Evolutionary conservation across 2,888 invertebrate genomes (phyloP), one percentile per base, ranked within the genome.

Genomic region (Sussaba pulchella): DNA sequence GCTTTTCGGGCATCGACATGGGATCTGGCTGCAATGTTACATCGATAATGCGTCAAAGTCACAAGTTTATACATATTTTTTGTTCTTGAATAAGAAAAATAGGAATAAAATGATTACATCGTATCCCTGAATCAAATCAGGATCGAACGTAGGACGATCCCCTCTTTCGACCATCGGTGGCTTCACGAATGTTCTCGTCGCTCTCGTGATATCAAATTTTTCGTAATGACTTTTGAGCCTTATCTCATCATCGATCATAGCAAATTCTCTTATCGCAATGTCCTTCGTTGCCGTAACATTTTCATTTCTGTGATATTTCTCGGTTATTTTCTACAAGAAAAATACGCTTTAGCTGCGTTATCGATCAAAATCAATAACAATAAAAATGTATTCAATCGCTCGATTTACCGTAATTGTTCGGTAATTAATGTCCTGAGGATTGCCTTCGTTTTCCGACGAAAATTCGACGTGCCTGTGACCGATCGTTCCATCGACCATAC

Each of bases 151-250:
- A 9, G 96, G 93, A 84, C 94, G 94, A 4, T 95, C 95, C 0
- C 95, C 96, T 85, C 95, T 95, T 87, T 97, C 96, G 0, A 95
- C 94, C 70, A 95, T 91, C 4, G 95, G 94, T 0, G 97, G 96
- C 87, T 96, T 96, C 1, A 93, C 92, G 85, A 95, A 97, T 64
- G 92, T 93, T 47, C 96, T 93, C 0, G 94, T 95, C 10, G 95
- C 93, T 80, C 95, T 94, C 0, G 95, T 94, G 2, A 95, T 94
- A 82, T 94, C 92, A 21, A 90, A 95, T 77, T 94, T 93, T 0
- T 93, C 94, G 85, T 95, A 95, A 85, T 96, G 96, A 87, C 94
- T 95, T 45, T 94, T 92, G 4, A 96, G 87, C 43, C 93, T 93
- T 66, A 96, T 95, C 41, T 94, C 94, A 52, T 95, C 94, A 0